These are phyloP conservation scores for Caenorhabditis angaria DNA, from an alignment of 2,888 invertebrate genomes.

Conservation along the genomic window DNA sequence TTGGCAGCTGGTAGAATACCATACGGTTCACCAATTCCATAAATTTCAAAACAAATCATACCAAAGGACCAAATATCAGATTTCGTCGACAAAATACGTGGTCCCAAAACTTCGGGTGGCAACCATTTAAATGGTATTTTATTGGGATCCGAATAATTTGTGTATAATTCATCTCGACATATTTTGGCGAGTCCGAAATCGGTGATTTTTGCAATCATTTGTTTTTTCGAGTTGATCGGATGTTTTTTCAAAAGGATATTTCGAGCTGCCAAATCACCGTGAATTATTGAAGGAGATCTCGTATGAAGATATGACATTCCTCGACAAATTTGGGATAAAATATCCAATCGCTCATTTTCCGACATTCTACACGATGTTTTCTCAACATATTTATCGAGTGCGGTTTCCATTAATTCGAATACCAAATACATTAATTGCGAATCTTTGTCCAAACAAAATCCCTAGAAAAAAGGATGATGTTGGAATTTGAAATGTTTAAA, in stretches of 20 bases:
- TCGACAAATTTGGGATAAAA: constrained; percentile 50
- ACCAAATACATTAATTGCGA: constrained; percentile 24
- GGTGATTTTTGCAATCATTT: constrained; percentile 46
- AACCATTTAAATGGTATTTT: constrained; percentile 57
- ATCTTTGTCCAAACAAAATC: constrained; percentile 27
- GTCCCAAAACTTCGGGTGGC: constrained; percentile 52
- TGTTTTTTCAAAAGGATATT: constrained; percentile 91
- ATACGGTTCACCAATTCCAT: constrained; percentile 43
- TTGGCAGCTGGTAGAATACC: constrained; percentile 27
- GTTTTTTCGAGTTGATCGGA: constrained; percentile 16
- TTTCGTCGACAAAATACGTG: constrained; percentile 41
- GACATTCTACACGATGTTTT: constrained; percentile 29
- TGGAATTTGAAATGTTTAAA: too few relatives aligned
- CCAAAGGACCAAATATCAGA: constrained; percentile 59
- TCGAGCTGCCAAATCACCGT: constrained; percentile 96
- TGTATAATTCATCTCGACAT: constrained; percentile 36
- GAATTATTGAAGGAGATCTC: constrained; percentile 96
- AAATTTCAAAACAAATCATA: constrained; percentile 46
- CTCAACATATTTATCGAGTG: constrained; percentile 45
- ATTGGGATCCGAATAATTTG: constrained; percentile 47
- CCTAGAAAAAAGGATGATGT: too few relatives aligned
- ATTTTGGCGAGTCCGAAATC: constrained; percentile 58
- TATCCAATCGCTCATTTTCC: constrained; percentile 44
- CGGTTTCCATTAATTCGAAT: constrained; percentile 48
- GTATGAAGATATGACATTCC: constrained; percentile 96